Conservation (phyloP, 2,113 vertebrate genomes). For the Heterochromis multidens region DNA sequence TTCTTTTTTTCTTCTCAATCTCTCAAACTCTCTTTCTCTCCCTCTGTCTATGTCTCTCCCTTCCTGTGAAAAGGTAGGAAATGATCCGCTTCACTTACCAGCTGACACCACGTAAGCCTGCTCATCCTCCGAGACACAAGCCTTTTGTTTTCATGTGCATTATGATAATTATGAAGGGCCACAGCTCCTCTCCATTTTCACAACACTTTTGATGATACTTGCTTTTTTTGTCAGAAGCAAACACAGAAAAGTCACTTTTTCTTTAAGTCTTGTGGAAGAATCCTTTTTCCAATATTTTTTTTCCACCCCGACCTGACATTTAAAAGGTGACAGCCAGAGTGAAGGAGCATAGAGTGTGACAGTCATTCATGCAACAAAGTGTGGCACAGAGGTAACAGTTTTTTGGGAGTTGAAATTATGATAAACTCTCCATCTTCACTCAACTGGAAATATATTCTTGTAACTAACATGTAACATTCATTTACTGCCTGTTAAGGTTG, state of each 20-base stretch:
- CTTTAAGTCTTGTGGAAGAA: slow-evolving; percentile 2
- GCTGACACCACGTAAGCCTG: slow-evolving; percentile 71
- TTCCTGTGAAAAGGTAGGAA: slow-evolving; percentile 62
- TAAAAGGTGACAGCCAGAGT: slow-evolving; percentile 55
- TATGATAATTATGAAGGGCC: slow-evolving; percentile 73
- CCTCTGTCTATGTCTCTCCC: neutral
- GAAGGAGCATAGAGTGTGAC: slow-evolving; percentile 44
- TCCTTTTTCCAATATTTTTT: neutral
- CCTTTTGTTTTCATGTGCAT: slow-evolving; percentile 74
- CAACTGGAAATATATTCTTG: slow-evolving; percentile 14
- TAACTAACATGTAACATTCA: slow-evolving; percentile 19
- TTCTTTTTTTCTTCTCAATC: slow-evolving; percentile 17
- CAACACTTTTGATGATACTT: slow-evolving; percentile 58
- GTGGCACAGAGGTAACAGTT: slow-evolving; percentile 26
- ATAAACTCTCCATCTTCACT: slow-evolving; percentile 22
- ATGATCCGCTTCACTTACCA: slow-evolving; percentile 72
- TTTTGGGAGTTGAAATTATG: neutral
- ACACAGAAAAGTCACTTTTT: neutral
- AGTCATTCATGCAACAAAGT: slow-evolving; percentile 43
- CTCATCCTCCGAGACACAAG: slow-evolving; percentile 65
- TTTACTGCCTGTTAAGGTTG: slow-evolving; percentile 1
- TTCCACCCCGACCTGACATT: slow-evolving; percentile 56
- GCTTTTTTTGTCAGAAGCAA: slow-evolving; percentile 29
- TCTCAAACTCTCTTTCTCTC: slow-evolving; percentile 9
- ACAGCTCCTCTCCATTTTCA: slow-evolving; percentile 62